These are phyloP conservation scores for Acanthisitta chloris DNA, from an alignment of 2,113 vertebrate species.

Conservation along the genomic window DNA sequence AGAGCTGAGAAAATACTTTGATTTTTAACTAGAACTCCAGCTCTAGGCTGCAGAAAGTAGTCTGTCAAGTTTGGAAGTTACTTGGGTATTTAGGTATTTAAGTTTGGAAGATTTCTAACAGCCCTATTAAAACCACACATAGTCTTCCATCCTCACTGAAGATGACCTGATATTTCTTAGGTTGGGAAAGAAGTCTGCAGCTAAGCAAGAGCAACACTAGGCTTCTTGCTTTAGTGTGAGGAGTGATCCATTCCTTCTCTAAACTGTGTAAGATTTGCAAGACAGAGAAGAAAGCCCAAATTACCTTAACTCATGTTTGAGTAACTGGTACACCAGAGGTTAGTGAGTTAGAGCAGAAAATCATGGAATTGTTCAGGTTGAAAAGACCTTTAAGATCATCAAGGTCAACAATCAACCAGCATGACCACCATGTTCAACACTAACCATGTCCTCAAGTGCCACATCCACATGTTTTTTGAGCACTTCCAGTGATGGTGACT, in stretches of 20 bases:
- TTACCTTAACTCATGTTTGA: too few relatives aligned
- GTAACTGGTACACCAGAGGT: too few relatives aligned
- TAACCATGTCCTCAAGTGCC: background rate
- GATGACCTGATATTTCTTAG: background rate
- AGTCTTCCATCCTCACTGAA: background rate
- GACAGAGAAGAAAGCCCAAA: too few relatives aligned
- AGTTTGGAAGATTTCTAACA: background rate
- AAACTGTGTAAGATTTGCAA: too few relatives aligned
- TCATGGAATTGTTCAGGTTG: too few relatives aligned
- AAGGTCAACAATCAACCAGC: background rate
- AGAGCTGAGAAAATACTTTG: background rate
- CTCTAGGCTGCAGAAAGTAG: background rate
- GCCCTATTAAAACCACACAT: background rate
- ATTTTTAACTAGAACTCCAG: background rate
- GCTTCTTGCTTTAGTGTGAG: background rate
- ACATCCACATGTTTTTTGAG: accelerated
- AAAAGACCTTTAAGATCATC: background rate
- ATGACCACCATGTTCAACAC: accelerated
- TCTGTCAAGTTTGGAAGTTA: background rate
- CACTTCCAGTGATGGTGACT: too few relatives aligned
- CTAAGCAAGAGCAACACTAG: background rate
- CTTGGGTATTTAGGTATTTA: background rate
- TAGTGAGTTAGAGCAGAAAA: too few relatives aligned
- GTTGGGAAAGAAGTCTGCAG: background rate
- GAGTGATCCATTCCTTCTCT: too few relatives aligned